These are phyloP conservation scores for Ditylenchus weischeri DNA, from an alignment of 2,888 invertebrate genomes.

Conservation along the genomic window DNA sequence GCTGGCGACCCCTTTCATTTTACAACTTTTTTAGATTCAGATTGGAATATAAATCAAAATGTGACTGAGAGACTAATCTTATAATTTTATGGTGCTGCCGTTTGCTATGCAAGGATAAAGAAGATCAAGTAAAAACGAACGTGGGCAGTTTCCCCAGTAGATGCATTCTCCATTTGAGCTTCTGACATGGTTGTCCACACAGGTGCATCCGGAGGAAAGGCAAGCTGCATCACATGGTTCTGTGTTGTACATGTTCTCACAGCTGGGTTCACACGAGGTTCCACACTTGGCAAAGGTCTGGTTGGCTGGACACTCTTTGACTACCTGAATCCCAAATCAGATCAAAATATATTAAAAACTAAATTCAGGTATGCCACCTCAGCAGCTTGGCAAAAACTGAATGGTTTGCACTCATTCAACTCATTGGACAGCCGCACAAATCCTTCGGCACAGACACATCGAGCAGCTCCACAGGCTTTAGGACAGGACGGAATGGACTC, in stretches of 20 bases:
- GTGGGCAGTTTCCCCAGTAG: constrained; percentile 55
- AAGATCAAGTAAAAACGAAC: constrained; percentile 28
- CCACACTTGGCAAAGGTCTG: constrained; percentile 57
- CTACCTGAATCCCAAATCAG: constrained; percentile 5
- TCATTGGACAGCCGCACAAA: constrained; percentile 49
- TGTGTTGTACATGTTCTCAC: constrained; percentile 34
- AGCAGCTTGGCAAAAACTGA: constrained; percentile 50
- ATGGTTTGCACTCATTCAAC: constrained; percentile 50
- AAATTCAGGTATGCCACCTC: constrained; percentile 7
- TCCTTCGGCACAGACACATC: constrained; percentile 50
- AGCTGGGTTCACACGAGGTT: constrained; percentile 52
- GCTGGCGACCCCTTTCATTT: no score
- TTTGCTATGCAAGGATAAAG: not conserved
- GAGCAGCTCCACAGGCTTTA: constrained; percentile 35
- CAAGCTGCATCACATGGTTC: constrained; percentile 51
- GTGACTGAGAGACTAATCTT: no score
- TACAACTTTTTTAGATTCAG: no score
- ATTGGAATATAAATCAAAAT: no score
- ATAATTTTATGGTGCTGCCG: no score
- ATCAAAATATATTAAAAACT: not conserved
- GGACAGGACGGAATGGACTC: constrained; percentile 41
- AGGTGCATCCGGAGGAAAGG: constrained; percentile 53
- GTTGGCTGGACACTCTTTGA: constrained; percentile 41
- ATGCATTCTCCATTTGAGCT: constrained; percentile 48
- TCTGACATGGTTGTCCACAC: constrained; percentile 55